A percentile compares a stretch with the other conserved stretches of the same genome.
Conservation (phyloP, 1,140 invertebrate species). For the Drosophila miranda region DNA sequence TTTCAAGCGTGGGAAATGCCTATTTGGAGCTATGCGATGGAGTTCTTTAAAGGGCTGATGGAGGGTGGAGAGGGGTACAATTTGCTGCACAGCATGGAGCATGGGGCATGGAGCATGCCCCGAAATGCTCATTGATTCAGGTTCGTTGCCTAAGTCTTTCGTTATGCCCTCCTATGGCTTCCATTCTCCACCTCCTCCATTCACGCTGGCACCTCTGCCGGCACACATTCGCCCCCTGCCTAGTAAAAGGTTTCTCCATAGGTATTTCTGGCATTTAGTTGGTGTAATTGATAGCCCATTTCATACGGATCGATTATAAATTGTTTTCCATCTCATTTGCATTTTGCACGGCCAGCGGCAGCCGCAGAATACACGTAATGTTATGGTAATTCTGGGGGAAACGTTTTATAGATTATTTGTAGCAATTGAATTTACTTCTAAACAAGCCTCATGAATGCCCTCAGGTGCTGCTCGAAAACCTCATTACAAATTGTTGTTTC, state of each 20-base stretch:
- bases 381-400: background rate
- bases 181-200: background rate
- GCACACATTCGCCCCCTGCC: background rate
- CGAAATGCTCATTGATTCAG: conserved; percentile 32
- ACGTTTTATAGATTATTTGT: conserved; percentile 12
- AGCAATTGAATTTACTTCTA: conserved; percentile 19
- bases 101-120: conserved; percentile 16
- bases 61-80: background rate
- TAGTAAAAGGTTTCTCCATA: background rate
- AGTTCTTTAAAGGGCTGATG: background rate
- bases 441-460: background rate
- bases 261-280: conserved; percentile 13
- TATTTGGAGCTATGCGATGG: conserved; percentile 6
- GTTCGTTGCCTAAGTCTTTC: conserved; percentile 75
- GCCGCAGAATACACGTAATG: background rate
- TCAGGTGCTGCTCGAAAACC: conserved; percentile 7
- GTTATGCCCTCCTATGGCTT: conserved; percentile 36
- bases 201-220: background rate
- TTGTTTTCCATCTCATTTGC: conserved; percentile 32
- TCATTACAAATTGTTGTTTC: conserved; percentile 9
- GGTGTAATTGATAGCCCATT: conserved; percentile 46
- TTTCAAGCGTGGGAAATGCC: conserved; percentile 48
- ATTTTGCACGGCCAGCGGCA: conserved; percentile 23
- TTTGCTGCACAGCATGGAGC: conserved; percentile 32
- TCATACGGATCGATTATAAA: conserved; percentile 10